phyloP scores from a whole-genome alignment of 2,113 vertebrate genomes.

The Trochalopteron elliotii region DNA sequence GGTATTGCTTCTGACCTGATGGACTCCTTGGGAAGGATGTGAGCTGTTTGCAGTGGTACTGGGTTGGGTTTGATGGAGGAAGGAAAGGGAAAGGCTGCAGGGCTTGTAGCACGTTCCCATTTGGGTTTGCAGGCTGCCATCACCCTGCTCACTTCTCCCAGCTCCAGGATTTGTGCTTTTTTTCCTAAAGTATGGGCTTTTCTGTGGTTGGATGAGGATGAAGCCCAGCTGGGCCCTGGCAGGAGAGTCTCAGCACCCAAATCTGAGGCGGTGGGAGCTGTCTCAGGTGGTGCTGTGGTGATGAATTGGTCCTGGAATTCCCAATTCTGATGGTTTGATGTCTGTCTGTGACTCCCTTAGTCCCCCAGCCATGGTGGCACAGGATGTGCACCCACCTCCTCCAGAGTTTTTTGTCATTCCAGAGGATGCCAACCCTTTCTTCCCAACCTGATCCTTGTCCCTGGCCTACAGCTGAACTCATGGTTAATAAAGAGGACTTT shows the following conservation, averaged over 20 bases:
- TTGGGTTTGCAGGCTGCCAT: background rate
- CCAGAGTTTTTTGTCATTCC: background rate
- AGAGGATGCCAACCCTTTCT: background rate
- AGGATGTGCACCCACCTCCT: background rate
- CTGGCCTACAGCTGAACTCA: background rate
- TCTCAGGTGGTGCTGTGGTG: background rate
- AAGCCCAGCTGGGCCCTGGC: background rate
- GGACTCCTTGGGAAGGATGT: background rate
- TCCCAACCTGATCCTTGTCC: background rate
- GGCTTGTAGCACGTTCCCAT: background rate
- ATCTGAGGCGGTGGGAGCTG: background rate
- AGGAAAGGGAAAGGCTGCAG: background rate
- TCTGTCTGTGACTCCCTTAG: fast-evolving
- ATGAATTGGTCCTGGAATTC: background rate
- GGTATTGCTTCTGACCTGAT: fast-evolving
- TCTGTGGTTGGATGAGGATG: fast-evolving
- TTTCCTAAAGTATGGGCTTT: background rate
- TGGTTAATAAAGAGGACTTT: background rate
- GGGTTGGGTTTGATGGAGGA: background rate
- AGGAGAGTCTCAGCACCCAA: background rate
- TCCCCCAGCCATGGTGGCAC: too few relatives aligned
- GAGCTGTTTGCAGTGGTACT: background rate
- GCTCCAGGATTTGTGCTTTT: background rate
- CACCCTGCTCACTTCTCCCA: background rate
- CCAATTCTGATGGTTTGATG: fast-evolving